Evolutionary conservation across 1,140 invertebrate genomes (phyloP), one percentile per base, ranked within the genome.

Genomic region (Zaprionus ornatus): DNA sequence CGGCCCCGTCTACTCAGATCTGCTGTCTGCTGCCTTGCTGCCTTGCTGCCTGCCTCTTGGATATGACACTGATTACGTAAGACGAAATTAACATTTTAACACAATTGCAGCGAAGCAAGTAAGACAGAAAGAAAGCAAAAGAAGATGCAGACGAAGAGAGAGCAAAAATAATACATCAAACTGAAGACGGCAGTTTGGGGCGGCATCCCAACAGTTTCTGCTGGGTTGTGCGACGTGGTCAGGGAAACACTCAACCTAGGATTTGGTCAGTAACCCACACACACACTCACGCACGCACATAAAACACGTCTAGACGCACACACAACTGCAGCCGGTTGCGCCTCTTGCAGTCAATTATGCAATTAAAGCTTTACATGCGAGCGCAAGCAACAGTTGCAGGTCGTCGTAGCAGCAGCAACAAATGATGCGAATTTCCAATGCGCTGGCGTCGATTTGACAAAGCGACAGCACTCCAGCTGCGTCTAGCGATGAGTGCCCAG

Each of bases 31-130:
- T 54, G 40, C 32, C 40, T 32, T 1, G 29, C 29, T 10, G 29
- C 29, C 9, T 32, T 73, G 66, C 35, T 56, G 77, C 55, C 60
- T 60, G 66, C 73, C 74, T 45, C n/a, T 45, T 90, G 79, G 82
- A 85, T 90, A 90, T 90, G 85, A 90, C 85, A 90, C 86, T 90
- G 82, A 90, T 90, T 90, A 90, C 79, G 86, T 90, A 90, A 90
- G 62, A 42, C 77, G 79, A 90, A 90, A 90, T 90, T 90, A 90
- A 90, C 85, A 90, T 90, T 90, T 90, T 90, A 90, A 90, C 85
- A 90, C 85, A 90, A 90, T 90, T 83, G 76, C 80, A 74, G 67
- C 68, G 55, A 57, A 68, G 62, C 54, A 23, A 37, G 48, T 27
- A 52, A 63, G 63, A 60, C 48, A 62, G 29, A 63, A 42, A 40